A percentile compares a stretch with the other conserved stretches of the same genome.
phyloP scores from a whole-genome alignment of 2,797 vertebrate species.

The Acropternis orthonyx region DNA sequence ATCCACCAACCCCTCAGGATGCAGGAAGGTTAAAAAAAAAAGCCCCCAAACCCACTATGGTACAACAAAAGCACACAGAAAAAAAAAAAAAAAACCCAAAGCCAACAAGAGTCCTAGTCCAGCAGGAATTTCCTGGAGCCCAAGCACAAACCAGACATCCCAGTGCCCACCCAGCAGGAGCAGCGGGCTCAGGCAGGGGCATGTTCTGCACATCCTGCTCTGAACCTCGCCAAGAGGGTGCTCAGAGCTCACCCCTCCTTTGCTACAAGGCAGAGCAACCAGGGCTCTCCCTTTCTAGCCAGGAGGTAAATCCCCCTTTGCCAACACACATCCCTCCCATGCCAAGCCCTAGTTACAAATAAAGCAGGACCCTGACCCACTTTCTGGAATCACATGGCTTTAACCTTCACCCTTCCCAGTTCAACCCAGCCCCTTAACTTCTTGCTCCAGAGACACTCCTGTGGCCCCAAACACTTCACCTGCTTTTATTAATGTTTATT shows the following conservation, averaged over 20 bases:
- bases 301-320: not conserved
- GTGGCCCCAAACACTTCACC: not conserved
- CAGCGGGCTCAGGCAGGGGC: not conserved
- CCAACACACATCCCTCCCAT: accelerated
- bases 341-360: not conserved
- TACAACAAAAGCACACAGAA: not conserved
- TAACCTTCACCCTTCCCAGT: not conserved
- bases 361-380: not conserved
- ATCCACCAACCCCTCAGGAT: not conserved
- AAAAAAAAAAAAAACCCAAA: accelerated
- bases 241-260: not conserved
- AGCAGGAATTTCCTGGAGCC: not conserved
- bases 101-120: not conserved
- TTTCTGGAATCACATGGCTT: not conserved
- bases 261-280: not conserved
- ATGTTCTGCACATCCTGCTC: not conserved
- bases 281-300: not conserved
- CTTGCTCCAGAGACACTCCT: not conserved
- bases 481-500: not conserved
- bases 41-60: accelerated
- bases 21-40: not conserved
- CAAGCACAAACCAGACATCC: not conserved
- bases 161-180: not conserved
- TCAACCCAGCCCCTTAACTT: not conserved
- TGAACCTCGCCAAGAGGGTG: not conserved